Conservation (phyloP, 2,888 invertebrate genomes). For the Chymomyza amoena region DNA sequence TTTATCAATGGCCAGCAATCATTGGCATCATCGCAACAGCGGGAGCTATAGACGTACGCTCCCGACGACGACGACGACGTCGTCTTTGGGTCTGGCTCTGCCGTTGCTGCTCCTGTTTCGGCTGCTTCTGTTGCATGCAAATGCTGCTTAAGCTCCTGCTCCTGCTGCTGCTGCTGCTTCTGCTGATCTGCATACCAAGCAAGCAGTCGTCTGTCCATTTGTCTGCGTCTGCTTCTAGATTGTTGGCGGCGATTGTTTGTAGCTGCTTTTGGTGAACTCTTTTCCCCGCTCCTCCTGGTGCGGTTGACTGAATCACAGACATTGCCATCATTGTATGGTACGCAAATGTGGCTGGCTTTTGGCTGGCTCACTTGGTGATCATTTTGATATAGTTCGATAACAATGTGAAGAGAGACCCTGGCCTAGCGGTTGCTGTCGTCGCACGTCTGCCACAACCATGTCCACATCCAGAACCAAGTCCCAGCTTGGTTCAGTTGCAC, state of each 20-base stretch:
- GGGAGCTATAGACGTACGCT: conserved; percentile 4
- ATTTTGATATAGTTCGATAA: conserved; percentile 75
- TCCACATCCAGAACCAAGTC: conserved; percentile 44
- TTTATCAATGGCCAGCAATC: conserved; percentile 72
- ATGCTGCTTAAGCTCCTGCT: conserved; percentile 38
- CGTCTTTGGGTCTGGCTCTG: conserved; percentile 64
- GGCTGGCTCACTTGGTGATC: conserved; percentile 54
- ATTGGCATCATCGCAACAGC: conserved; percentile 48
- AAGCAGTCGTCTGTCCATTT: conserved; percentile 8
- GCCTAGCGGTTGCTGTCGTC: conserved; percentile 60
- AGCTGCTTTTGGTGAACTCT: conserved; percentile 41
- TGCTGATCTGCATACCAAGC: conserved; percentile 72
- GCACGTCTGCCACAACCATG: conserved; percentile 40
- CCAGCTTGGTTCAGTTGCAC: conserved; percentile 23
- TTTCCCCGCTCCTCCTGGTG: background rate
- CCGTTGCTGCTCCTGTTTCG: conserved; percentile 30
- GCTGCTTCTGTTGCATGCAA: conserved; percentile 53
- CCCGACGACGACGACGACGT: conserved; percentile 30
- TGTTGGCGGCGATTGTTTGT: conserved; percentile 74
- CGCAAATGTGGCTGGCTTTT: conserved; percentile 7
- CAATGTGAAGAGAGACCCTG: conserved; percentile 50
- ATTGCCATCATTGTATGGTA: background rate
- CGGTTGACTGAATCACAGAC: conserved; percentile 46
- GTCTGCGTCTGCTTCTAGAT: conserved; percentile 40
- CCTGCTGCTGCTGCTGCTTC: conserved; percentile 22